Base-by-base conservation (phyloP, 2,888 invertebrate species). In the Tortricodes alternella region DNA sequence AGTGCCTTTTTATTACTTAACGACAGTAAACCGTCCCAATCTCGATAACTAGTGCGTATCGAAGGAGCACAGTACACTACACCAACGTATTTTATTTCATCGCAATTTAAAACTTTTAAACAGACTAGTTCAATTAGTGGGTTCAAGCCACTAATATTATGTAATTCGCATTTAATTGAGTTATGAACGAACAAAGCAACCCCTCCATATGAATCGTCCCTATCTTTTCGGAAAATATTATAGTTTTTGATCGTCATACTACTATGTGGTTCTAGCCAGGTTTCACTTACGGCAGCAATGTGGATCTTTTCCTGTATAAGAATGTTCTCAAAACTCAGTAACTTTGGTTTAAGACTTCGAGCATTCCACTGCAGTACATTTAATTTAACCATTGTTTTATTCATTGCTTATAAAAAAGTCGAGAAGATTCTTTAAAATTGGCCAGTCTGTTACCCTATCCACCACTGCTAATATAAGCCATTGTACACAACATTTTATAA, bases 311-410 rank as follows among this genome's bases (percentile, higher is more conserved):
- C 64, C 35, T 59, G 59, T 3, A 19, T 11, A 21, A 64, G 34
- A n/a, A 64, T 7, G 24, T 46, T 37, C 35, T 53, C 49, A 13
- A 61, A 62, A 2, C 46, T 52, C 9, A 49, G 8, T n/a, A 53
- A 2, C 37, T 64, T 66, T 1, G 58, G 60, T 3, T 19, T 41
- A 2, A 66, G 15, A 16, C 66, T 66, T 55, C 60, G 66, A 16
- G 62, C 52, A 38, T 66, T 66, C 62, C 64, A 65, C 41, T 62
- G 63, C 8, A 55, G 0, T 37, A 66, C 23, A 19, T 62, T 60
- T 6, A 59, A 16, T 2, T 56, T 46, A 38, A 15, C 2, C 5
- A 44, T 11, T 38, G 21, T 29, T 11, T 23, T 11, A 19, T n/a
- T 21, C 15, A 13, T 13, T 8, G 9, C 16, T 24, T 41, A 24